These are phyloP conservation scores for Coenobita brevimanus DNA, from an alignment of 1,140 invertebrate genomes.

Conservation along the genomic window DNA sequence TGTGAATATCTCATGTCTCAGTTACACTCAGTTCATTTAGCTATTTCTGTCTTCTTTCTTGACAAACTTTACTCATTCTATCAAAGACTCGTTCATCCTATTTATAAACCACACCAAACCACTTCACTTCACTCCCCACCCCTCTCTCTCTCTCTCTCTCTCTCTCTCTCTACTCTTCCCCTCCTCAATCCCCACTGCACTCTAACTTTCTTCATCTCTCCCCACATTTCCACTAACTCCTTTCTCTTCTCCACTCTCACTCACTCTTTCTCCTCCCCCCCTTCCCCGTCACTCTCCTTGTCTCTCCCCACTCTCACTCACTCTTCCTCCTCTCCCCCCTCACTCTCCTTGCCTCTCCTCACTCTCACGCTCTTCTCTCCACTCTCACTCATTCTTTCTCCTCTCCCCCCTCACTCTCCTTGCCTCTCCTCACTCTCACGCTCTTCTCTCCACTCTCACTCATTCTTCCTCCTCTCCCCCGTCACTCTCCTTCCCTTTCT, in stretches of 20 bases:
- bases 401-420: too few species aligned
- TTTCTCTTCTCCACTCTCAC: not conserved
- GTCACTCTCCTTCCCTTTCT: too few species aligned
- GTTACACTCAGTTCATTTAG: too few species aligned
- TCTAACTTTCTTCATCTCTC: not conserved
- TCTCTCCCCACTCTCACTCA: not conserved
- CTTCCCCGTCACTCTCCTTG: conserved; percentile 10
- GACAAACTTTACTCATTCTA: too few species aligned
- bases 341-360: conserved; percentile 2
- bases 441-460: too few species aligned
- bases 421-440: too few species aligned
- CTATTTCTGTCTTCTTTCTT: too few species aligned
- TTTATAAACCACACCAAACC: not conserved
- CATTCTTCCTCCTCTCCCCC: too few species aligned
- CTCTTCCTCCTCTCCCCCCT: not conserved
- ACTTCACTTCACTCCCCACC: not conserved
- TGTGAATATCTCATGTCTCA: too few species aligned
- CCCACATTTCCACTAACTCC: not conserved
- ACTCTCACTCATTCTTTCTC: too few species aligned
- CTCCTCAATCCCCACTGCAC: not conserved
- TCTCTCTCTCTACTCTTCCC: not conserved
- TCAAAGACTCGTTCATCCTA: too few species aligned
- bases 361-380: too few species aligned
- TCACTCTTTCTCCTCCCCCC: conserved; percentile 6
- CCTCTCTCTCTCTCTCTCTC: not conserved